These are phyloP conservation scores for Metridium senile DNA, from an alignment of 92 coral and sea anemone species.

Conservation along the genomic window DNA sequence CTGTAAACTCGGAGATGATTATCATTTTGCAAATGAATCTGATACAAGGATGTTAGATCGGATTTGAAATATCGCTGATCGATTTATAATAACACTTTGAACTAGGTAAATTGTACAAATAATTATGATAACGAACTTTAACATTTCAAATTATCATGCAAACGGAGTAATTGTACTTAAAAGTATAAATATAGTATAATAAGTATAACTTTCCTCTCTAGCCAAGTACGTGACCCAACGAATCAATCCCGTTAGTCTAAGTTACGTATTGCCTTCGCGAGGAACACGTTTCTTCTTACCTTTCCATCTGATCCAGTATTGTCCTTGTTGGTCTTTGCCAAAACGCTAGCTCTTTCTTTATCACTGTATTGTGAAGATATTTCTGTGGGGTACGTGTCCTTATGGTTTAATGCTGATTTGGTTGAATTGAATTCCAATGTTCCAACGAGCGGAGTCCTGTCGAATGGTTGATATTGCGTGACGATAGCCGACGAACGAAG, in stretches of 20 bases:
- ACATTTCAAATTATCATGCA: no score
- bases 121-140: no score
- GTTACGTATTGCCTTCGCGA: not conserved
- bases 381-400: constrained; percentile 6
- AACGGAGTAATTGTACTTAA: no score
- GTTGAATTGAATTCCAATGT: constrained; percentile 20
- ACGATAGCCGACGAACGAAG: constrained; percentile 24
- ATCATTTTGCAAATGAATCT: not conserved
- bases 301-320: not conserved
- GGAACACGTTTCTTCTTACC: not conserved
- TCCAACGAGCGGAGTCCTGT: constrained; percentile 8
- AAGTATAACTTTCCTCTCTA: not conserved
- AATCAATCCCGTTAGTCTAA: not conserved
- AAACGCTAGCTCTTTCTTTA: not conserved
- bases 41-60: no score
- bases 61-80: not conserved
- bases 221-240: not conserved
- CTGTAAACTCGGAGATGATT: not conserved
- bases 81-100: not conserved
- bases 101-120: not conserved
- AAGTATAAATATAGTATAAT: no score
- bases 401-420: not conserved
- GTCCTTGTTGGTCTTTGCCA: not conserved
- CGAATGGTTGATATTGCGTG: constrained; percentile 28
- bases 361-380: not conserved